phyloP scores from a whole-genome alignment of 92 coral and sea anemone species.

The Phenganax stokvisi region DNA sequence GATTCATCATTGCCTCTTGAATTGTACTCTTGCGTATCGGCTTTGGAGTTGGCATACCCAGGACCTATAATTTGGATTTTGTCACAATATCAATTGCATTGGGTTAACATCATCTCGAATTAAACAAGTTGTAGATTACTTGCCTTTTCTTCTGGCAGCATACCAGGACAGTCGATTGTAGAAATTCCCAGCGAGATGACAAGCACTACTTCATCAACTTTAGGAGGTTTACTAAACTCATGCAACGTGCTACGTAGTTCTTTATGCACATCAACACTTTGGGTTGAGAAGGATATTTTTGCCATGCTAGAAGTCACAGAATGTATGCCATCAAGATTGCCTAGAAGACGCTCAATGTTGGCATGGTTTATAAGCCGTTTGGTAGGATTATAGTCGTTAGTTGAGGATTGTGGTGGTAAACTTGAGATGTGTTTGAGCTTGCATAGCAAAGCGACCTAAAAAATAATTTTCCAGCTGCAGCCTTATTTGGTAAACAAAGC shows the following conservation, averaged over 20 bases:
- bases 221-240: constrained; percentile 47
- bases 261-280: constrained; percentile 1
- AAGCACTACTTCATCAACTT: constrained; percentile 58
- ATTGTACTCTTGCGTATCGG: constrained; percentile 9
- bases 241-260: constrained; percentile 38
- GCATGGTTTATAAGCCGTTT: constrained; percentile 11
- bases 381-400: neutral
- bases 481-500: no score
- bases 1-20: neutral
- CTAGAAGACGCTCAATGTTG: constrained; percentile 24
- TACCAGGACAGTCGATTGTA: constrained; percentile 67
- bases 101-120: neutral
- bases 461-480: neutral
- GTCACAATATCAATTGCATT: neutral
- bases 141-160: constrained; percentile 80
- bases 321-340: constrained; percentile 40
- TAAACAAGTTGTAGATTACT: neutral
- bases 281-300: constrained; percentile 20
- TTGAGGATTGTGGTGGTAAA: neutral
- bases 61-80: constrained; percentile 6
- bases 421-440: neutral
- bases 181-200: constrained; percentile 73
- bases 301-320: constrained; percentile 18
- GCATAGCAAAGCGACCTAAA: constrained; percentile 16
- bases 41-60: constrained; percentile 34